Conservation (phyloP, 2,797 vertebrate genomes). For the Synaphobranchus kaupii region DNA sequence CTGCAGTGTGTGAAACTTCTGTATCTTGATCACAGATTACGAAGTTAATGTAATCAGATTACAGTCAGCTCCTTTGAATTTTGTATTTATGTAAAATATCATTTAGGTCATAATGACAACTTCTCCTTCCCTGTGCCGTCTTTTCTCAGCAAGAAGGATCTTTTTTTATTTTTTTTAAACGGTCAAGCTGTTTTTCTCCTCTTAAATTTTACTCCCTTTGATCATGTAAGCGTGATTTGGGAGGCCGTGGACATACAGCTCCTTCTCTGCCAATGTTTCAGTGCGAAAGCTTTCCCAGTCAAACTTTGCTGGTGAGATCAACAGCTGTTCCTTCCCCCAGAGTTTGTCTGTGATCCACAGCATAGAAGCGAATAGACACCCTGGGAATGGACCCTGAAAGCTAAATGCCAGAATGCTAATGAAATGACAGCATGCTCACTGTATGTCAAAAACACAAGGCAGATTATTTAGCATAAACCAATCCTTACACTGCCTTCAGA, state of each 20-base stretch:
- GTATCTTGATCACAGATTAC: constrained; percentile 17
- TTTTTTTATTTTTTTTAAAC: background rate
- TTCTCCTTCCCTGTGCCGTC: background rate
- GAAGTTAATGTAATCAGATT: constrained; percentile 45
- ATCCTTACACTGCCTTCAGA: background rate
- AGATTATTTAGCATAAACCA: background rate
- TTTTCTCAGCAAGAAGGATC: background rate
- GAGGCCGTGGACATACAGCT: background rate
- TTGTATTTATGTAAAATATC: constrained; percentile 39
- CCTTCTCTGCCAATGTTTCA: background rate
- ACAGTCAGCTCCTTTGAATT: constrained; percentile 36
- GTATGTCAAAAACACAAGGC: background rate
- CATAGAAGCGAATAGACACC: background rate
- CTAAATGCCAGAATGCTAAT: background rate
- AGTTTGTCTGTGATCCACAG: background rate
- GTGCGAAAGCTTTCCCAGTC: background rate
- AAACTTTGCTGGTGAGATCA: background rate
- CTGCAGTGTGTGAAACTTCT: constrained; percentile 13
- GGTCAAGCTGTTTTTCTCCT: background rate
- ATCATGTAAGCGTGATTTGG: background rate
- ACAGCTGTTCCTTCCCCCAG: background rate
- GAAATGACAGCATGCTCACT: background rate
- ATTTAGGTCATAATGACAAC: constrained; percentile 20
- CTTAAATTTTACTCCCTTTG: background rate
- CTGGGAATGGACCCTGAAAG: background rate